A percentile compares a stretch with the other conserved stretches of the same genome.
phyloP scores from a whole-genome alignment of 2,113 vertebrate species.

The Calonectris borealis region DNA sequence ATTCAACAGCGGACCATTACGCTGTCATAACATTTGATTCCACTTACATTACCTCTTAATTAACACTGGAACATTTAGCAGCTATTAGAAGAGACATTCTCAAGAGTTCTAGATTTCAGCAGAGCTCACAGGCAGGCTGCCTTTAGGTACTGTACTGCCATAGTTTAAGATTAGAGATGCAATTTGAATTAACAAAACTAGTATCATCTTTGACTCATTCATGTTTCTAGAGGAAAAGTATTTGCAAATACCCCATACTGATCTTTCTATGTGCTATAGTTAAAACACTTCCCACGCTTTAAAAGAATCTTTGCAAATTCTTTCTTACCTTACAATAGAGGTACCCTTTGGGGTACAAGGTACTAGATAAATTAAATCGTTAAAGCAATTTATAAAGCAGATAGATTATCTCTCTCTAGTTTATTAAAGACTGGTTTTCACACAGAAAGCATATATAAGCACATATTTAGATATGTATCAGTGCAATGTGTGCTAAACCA shows the following conservation, averaged over 20 bases:
- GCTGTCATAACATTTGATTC: conserved; percentile 19
- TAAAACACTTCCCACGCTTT: not conserved
- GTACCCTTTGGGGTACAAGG: not conserved
- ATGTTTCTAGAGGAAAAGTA: not conserved
- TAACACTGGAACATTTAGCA: conserved; percentile 59
- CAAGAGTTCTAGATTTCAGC: conserved; percentile 46
- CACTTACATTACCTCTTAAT: conserved; percentile 32
- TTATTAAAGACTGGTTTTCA: not conserved
- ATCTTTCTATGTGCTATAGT: not conserved
- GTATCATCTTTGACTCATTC: not conserved
- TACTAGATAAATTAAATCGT: not conserved
- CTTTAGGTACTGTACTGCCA: not conserved
- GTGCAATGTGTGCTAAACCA: not conserved
- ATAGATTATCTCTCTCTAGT: not conserved
- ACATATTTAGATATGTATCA: not conserved
- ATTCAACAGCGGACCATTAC: conserved; percentile 32
- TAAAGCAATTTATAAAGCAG: not conserved
- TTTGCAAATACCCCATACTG: not conserved
- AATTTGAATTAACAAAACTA: conserved; percentile 7
- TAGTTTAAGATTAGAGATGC: not conserved
- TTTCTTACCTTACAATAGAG: not conserved
- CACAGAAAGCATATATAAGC: not conserved
- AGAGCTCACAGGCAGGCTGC: not conserved
- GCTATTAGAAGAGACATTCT: conserved; percentile 9
- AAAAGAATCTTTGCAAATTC: not conserved